These are phyloP conservation scores for Montipora efflorescens DNA, from an alignment of 64 coral and sea anemone species.

Conservation along the genomic window DNA sequence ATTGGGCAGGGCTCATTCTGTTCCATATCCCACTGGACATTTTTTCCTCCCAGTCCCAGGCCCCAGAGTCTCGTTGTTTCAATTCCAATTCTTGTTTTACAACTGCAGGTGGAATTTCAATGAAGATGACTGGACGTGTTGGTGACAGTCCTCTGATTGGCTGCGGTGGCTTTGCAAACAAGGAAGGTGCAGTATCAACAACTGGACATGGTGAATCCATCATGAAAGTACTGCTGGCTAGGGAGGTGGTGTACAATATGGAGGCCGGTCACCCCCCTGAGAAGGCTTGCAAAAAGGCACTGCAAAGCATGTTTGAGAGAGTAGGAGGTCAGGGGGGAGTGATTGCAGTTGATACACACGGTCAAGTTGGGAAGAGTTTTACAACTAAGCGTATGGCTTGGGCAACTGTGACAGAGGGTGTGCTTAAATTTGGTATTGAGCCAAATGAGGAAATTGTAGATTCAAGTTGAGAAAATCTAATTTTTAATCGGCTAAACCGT, in stretches of 20 bases:
- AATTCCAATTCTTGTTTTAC: background rate
- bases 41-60: background rate
- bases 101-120: conserved; percentile 73
- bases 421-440: conserved; percentile 74
- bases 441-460: conserved; percentile 56
- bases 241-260: conserved; percentile 83
- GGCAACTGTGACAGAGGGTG: conserved; percentile 77
- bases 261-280: conserved; percentile 61
- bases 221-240: conserved; percentile 86
- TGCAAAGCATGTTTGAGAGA: conserved; percentile 71
- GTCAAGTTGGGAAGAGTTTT: conserved; percentile 77
- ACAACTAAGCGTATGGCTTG: conserved; percentile 86
- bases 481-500: no score
- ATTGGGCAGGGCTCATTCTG: no score
- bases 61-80: no score
- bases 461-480: background rate
- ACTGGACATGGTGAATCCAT: conserved; percentile 96
- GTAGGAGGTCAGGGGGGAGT: conserved; percentile 89
- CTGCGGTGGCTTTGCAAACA: conserved; percentile 87
- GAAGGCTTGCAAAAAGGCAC: conserved; percentile 55
- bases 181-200: conserved; percentile 77
- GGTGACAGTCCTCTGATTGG: conserved; percentile 89
- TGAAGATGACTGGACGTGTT: conserved; percentile 94
- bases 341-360: conserved; percentile 79
- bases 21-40: no score